A percentile compares a stretch with the other conserved stretches of the same genome.
phyloP scores from a whole-genome alignment of 2,797 vertebrate genomes.

The Lacerta bilineata region DNA sequence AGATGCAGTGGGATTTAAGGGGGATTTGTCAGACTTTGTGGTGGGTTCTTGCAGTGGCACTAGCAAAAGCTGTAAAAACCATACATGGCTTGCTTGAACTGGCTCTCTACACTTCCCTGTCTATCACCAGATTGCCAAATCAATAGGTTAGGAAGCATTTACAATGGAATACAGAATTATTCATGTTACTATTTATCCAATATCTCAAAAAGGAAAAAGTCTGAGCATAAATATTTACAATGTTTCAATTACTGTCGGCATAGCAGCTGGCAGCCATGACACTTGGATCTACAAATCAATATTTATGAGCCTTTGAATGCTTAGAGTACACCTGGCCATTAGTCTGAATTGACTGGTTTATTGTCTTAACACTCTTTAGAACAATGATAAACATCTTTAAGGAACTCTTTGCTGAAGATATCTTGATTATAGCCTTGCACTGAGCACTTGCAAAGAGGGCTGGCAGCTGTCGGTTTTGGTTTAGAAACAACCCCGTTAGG shows the following conservation, averaged over 20 bases:
- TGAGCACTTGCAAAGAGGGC: rapidly evolving
- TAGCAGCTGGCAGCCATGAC: constrained; percentile 39
- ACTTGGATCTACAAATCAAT: constrained; percentile 55
- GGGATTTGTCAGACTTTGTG: background rate
- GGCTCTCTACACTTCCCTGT: background rate
- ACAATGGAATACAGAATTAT: background rate
- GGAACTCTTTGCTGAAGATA: constrained; percentile 48
- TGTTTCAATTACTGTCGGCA: constrained; percentile 30
- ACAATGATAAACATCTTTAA: constrained; percentile 56
- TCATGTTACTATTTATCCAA: constrained; percentile 27
- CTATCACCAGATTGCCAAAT: constrained; percentile 11
- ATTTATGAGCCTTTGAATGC: constrained; percentile 54
- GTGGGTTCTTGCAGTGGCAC: background rate
- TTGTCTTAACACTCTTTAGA: constrained; percentile 52
- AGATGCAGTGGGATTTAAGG: background rate
- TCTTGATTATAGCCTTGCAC: constrained; percentile 47
- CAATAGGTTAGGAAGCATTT: constrained; percentile 12
- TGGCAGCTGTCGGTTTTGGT: constrained; percentile 45
- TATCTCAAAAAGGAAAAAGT: background rate
- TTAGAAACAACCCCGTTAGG: constrained; percentile 44
- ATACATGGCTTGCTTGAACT: too few species aligned
- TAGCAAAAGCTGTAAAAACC: background rate
- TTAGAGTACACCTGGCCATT: constrained; percentile 55
- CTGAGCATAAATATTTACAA: constrained; percentile 43
- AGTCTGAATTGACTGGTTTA: constrained; percentile 54